These are phyloP conservation scores for Myotis daubentonii DNA, from an alignment of 2,797 vertebrate genomes.

Conservation along the genomic window DNA sequence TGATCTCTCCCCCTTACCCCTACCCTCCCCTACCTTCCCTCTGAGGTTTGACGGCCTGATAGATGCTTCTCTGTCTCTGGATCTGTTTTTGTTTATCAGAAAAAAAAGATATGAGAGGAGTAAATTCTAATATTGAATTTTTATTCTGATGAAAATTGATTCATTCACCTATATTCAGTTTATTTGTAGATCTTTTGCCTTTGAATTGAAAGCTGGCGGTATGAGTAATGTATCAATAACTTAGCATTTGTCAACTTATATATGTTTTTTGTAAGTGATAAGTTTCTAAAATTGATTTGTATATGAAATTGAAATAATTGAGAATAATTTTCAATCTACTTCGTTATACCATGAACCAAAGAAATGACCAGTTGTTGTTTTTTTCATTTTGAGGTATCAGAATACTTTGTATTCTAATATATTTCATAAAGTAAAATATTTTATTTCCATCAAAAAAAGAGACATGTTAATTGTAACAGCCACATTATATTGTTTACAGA, in stretches of 20 bases:
- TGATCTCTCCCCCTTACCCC: too few relatives aligned
- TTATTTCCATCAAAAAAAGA: background rate
- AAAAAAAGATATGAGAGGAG: background rate
- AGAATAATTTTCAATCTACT: slow-evolving; percentile 36
- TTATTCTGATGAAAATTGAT: slow-evolving; percentile 13
- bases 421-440: slow-evolving; percentile 42
- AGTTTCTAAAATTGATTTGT: slow-evolving; percentile 46
- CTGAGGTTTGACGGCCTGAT: too few relatives aligned
- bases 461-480: background rate
- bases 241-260: slow-evolving; percentile 1
- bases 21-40: too few relatives aligned
- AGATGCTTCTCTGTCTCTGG: too few relatives aligned
- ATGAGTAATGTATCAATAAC: background rate
- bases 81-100: too few relatives aligned
- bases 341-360: slow-evolving; percentile 6
- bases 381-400: slow-evolving; percentile 55
- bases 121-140: background rate
- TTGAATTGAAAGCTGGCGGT: background rate
- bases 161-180: background rate
- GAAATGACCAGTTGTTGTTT: slow-evolving; percentile 22
- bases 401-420: slow-evolving; percentile 56
- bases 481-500: background rate
- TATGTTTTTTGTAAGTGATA: slow-evolving; percentile 29
- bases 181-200: background rate
- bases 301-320: slow-evolving; percentile 5